Conservation (phyloP, 1,140 invertebrate species). For the Nomia melanderi region DNA sequence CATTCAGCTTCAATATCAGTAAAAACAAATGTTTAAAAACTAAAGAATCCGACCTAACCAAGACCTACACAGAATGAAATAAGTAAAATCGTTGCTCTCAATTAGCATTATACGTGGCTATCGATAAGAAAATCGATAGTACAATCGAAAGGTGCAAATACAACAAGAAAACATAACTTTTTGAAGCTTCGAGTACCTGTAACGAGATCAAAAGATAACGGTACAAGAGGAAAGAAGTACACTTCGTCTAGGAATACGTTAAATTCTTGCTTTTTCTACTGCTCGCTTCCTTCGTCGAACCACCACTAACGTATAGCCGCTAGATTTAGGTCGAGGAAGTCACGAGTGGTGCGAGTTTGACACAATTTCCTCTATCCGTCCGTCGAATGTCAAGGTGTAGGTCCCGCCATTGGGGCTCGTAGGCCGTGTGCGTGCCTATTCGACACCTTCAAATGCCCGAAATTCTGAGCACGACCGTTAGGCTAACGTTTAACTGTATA, state of each 20-base stretch:
- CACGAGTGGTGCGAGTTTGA: constrained; percentile 52
- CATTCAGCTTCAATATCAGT: no score
- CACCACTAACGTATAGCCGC: not conserved
- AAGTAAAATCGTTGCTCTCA: no score
- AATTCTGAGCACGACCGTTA: constrained; percentile 69
- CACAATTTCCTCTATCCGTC: constrained; percentile 57
- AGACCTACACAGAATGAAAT: no score
- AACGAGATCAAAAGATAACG: not conserved
- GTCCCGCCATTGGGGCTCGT: constrained; percentile 28
- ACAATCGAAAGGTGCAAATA: no score
- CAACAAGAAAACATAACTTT: no score
- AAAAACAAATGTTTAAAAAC: no score
- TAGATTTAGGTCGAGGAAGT: constrained; percentile 59
- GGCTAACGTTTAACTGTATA: constrained; percentile 68
- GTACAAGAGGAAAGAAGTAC: not conserved
- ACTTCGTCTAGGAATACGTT: not conserved
- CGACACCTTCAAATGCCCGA: constrained; percentile 55
- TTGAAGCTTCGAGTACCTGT: no score
- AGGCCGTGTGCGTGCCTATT: constrained; percentile 22
- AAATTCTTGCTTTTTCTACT: constrained; percentile 5
- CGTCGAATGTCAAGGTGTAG: constrained; percentile 59
- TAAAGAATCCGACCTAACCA: no score
- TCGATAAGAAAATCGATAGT: no score
- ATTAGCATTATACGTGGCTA: no score
- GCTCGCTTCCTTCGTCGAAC: not conserved